Conservation (phyloP, 2,888 invertebrate genomes). For the Drosophila stalkeri region DNA sequence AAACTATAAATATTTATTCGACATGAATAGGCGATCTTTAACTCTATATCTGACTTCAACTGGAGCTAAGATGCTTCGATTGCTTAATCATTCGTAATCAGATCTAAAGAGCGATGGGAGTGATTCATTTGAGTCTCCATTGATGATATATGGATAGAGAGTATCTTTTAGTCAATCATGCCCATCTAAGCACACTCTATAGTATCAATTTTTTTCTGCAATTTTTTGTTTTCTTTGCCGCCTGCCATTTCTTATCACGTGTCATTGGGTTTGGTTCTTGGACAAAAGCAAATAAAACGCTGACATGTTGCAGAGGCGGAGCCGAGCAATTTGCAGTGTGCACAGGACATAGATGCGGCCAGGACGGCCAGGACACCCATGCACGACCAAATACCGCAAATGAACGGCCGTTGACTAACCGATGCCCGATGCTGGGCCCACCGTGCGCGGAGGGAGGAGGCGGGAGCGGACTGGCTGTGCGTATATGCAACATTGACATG, state of each 20-base stretch:
- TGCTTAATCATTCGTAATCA: too few species aligned
- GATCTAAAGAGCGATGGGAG: too few species aligned
- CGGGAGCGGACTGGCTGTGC: constrained; percentile 36
- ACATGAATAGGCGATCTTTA: too few species aligned
- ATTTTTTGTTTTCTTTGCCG: constrained; percentile 28
- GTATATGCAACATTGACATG: constrained; percentile 76
- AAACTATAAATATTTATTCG: too few species aligned
- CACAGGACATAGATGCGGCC: constrained; percentile 45
- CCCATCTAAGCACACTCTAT: background rate
- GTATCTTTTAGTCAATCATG: background rate
- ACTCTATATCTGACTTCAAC: too few species aligned
- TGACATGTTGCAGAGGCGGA: constrained; percentile 73
- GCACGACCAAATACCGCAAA: constrained; percentile 65
- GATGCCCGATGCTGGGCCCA: background rate
- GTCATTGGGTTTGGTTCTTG: constrained; percentile 62
- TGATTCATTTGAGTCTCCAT: too few species aligned
- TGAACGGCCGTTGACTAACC: constrained; percentile 70
- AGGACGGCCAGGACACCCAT: constrained; percentile 25
- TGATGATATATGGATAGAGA: too few species aligned
- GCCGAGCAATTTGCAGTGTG: constrained; percentile 68
- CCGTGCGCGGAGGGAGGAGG: too few species aligned
- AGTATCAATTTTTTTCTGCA: constrained; percentile 3
- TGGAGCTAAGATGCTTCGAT: too few species aligned
- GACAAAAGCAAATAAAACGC: constrained; percentile 72
- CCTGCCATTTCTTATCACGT: constrained; percentile 76